Evolutionary conservation across 2,113 vertebrate genomes (phyloP), one percentile per base, ranked within the genome.

Genomic region (Fulmarus glacialis): DNA sequence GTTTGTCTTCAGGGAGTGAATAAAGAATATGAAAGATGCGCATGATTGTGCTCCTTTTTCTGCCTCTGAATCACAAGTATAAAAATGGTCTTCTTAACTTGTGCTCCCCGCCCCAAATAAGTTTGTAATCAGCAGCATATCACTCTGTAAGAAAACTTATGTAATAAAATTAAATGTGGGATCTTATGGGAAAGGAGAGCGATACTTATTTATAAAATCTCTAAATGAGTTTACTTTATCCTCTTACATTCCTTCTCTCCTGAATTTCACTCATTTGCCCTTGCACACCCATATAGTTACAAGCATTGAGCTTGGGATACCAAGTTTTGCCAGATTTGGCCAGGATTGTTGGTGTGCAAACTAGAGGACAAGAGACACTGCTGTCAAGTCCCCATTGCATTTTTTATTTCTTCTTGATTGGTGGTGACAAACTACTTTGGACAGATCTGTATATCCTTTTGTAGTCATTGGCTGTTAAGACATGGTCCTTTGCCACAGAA

Each of bases 31-130:
- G 53, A 74, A 77, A 19, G 14, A 24, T 77, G 27, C 53, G 18
- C 30, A 48, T 0, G 0, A 18, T 27, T 58, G 11, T 53, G 15
- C 17, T 58, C 67, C 30, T 77, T 5, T 84, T 73, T 92, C 64
- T 86, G 27, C 6, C 5, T 80, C 45, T 73, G 7, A 70, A 34
- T 71, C 3, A 1, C 23, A 75, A 63, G 5, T 62, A 34, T 53
- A 50, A 72, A 75, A 82, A 32, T 8, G 0, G 34, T 36, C 8
- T 3, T 79, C 32, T 56, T 67, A 89, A 71, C 11, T 62, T 5
- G 1, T 52, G 24, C 3, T 4, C 5, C 15, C 10, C 4, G 3
- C 29, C 3, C 8, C 19, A 32, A n/a, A 14, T 53, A 12, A 34
- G 20, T 82, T 77, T 77, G 24, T 81, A 55, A 30, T 60, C 8